Evolutionary conservation across 1,140 invertebrate genomes (phyloP).

Genomic region (Bilobella aurantiaca): DNA sequence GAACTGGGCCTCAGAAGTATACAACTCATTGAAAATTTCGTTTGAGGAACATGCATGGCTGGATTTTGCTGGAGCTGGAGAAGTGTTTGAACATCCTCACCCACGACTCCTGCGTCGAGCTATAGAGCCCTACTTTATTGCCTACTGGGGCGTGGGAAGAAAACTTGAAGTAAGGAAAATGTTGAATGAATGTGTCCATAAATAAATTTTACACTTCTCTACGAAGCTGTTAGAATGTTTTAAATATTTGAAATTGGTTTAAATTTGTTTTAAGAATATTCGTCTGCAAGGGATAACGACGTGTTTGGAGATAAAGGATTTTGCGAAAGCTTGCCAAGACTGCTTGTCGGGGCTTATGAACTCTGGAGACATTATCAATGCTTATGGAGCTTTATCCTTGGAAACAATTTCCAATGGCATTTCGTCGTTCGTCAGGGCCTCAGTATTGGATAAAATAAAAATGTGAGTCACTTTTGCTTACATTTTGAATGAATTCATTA

Average conservation of each 20-base stretch:
- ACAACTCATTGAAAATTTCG: too few relatives aligned
- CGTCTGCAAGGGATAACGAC: background rate
- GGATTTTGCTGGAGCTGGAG: background rate
- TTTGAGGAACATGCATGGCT: too few relatives aligned
- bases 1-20: background rate
- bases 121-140: constrained; percentile 23
- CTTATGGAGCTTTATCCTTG: constrained; percentile 31
- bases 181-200: constrained; percentile 7
- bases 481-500: background rate
- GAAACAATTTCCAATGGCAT: constrained; percentile 25
- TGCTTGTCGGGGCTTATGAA: constrained; percentile 19
- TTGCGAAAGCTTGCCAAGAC: constrained; percentile 24
- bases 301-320: constrained; percentile 22
- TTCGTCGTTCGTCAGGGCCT: constrained; percentile 18
- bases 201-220: background rate
- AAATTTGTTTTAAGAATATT: background rate
- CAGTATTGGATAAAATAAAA: constrained; percentile 17
- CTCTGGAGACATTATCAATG: constrained; percentile 2
- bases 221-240: background rate
- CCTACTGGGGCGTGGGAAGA: constrained; percentile 23
- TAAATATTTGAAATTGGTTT: background rate
- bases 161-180: constrained; percentile 13
- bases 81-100: constrained; percentile 2
- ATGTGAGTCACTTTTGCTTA: constrained; percentile 17
- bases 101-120: constrained; percentile 1